Evolutionary conservation across 1,140 invertebrate genomes (phyloP), one percentile per base, ranked within the genome.

Genomic region (Scaptomyza graminum): DNA sequence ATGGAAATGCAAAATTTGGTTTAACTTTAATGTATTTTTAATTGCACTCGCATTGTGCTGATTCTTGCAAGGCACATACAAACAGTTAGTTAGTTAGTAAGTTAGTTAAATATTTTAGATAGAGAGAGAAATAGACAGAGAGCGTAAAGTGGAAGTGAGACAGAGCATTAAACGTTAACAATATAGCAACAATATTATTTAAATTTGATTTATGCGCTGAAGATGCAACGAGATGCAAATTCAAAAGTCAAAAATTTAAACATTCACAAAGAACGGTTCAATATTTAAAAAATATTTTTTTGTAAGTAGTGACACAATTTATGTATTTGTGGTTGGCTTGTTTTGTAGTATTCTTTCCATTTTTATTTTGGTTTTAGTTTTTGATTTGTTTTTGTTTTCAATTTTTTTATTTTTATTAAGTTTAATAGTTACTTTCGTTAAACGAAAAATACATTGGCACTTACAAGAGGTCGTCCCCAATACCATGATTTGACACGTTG

Each of bases 401-500:
- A 46, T 66, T 43, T 72, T 41, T 54, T 64, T 64, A 49, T 78
- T 73, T 22, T 44, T 47, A 54, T 72, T 72, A 43, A 5, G 66
- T 54, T 59, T 54, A 56, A 37, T 59, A 66, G 59, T 71, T 63
- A 57, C 56, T 72, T 73, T 72, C 69, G 55, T 64, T 72, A 72
- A 66, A 90, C 80, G 87, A 90, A 90, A 90, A 91, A 91, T 91
- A 90, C 88, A 90, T 89, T 88, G 90, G 93, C 94, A 97, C 96
- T 97, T 97, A 97, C 96, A 94, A 97, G 95, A 95, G 96, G 96
- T 95, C 95, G 96, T 95, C 96, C 96, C 96, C 96, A 97, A 95
- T 97, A 97, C 96, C 96, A 97, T 94, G 96, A 97, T 94, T 97
- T 97, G 93, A 97, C 96, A 95, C 96, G 96, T 95, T 97, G 96